Evolutionary conservation across 1,140 invertebrate species (phyloP).

Genomic region (Chlorops oryzae): DNA sequence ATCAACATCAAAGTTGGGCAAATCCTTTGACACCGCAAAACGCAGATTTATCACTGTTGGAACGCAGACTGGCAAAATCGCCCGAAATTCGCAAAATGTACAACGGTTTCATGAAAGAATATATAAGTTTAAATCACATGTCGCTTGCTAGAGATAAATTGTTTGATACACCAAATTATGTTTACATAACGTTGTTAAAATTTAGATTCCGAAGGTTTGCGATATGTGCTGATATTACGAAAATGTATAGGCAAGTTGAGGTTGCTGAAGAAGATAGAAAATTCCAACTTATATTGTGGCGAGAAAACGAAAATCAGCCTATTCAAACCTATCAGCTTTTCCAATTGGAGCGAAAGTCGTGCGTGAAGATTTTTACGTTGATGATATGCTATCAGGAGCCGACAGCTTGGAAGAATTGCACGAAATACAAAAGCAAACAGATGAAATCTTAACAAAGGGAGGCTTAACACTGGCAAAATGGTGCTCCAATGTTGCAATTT

Average conservation of each 20-base stretch:
- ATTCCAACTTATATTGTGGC: conserved; percentile 49
- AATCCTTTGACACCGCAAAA: conserved; percentile 17
- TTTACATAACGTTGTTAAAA: conserved; percentile 39
- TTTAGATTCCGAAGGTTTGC: conserved; percentile 40
- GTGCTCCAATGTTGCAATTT: conserved; percentile 8
- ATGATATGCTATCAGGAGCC: conserved; percentile 7
- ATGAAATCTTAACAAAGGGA: conserved; percentile 5
- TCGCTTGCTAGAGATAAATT: too few relatives aligned
- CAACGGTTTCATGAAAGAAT: conserved; percentile 32
- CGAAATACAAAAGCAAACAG: conserved; percentile 8
- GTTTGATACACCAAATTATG: neutral
- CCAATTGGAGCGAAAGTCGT: neutral
- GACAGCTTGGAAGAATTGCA: neutral
- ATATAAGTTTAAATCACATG: conserved; percentile 37
- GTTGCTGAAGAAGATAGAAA: conserved; percentile 33
- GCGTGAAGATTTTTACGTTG: conserved; percentile 5
- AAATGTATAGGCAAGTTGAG: conserved; percentile 48
- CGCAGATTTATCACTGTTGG: conserved; percentile 20
- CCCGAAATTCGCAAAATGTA: conserved; percentile 21
- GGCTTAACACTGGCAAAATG: conserved; percentile 7
- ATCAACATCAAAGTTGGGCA: neutral
- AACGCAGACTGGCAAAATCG: conserved; percentile 18
- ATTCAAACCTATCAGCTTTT: conserved; percentile 22
- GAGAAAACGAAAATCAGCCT: conserved; percentile 13
- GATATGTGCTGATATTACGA: conserved; percentile 40